Conservation (phyloP, 2,113 vertebrate genomes). For the Cygnus buccinator region DNA sequence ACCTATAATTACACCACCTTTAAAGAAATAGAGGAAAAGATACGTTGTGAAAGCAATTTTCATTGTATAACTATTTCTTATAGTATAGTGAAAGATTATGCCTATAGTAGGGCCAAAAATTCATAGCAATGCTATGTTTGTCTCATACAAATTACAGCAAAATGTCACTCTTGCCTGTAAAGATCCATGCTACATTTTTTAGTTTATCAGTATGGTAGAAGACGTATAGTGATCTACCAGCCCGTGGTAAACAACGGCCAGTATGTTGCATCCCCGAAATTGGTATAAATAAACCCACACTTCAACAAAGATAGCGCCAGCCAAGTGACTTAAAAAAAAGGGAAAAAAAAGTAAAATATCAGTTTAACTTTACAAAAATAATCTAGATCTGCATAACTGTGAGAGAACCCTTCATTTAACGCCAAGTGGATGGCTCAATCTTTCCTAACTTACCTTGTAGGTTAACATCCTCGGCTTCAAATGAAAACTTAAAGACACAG, state of each 20-base stretch:
- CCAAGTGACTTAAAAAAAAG: neutral
- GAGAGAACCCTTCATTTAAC: conserved; percentile 11
- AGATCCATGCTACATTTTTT: neutral
- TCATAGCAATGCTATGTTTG: neutral
- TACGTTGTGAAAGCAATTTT: neutral
- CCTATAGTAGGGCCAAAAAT: neutral
- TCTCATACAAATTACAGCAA: neutral
- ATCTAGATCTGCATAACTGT: conserved; percentile 36
- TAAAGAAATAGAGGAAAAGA: conserved; percentile 26
- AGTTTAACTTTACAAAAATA: conserved; percentile 14
- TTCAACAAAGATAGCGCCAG: neutral
- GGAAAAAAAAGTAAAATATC: neutral
- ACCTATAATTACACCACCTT: neutral
- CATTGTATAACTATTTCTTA: conserved; percentile 18
- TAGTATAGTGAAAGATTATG: conserved; percentile 55
- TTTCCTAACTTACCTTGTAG: conserved; percentile 81
- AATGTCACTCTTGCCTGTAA: neutral
- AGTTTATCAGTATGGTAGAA: neutral
- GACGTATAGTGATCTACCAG: neutral
- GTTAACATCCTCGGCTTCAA: conserved; percentile 77
- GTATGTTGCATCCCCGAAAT: neutral
- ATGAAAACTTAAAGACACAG: conserved; percentile 82
- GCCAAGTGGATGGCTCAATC: conserved; percentile 9
- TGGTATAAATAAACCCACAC: neutral
- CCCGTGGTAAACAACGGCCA: neutral